These are phyloP conservation scores for Orthosia gracilis DNA, from an alignment of 2,888 invertebrate genomes.

Conservation along the genomic window DNA sequence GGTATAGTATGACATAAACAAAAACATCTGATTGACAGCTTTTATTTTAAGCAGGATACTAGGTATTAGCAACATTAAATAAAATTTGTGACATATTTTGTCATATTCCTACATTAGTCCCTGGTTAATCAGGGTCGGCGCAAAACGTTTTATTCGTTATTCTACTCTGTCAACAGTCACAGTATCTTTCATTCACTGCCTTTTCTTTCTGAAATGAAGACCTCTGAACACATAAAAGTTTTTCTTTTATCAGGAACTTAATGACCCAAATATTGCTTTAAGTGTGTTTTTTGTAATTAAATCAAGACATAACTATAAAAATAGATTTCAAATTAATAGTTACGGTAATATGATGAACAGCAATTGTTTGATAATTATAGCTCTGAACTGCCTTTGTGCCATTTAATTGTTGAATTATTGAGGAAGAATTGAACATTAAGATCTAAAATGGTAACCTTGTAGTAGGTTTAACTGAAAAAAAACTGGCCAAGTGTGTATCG, in stretches of 20 bases:
- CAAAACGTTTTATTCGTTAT: no score
- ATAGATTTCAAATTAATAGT: slow-evolving; percentile 39
- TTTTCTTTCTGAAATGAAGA: no score
- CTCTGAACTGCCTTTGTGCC: not conserved
- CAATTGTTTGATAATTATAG: slow-evolving; percentile 56
- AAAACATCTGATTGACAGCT: no score
- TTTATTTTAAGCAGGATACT: no score
- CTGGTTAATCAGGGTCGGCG: no score
- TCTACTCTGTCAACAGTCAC: no score
- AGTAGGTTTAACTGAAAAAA: slow-evolving; percentile 20
- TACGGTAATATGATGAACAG: slow-evolving; percentile 21
- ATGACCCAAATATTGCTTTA: no score
- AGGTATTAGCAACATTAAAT: no score
- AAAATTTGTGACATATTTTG: no score
- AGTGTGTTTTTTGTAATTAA: slow-evolving; percentile 47
- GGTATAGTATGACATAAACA: no score
- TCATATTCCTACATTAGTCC: no score
- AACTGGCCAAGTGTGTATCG: not conserved
- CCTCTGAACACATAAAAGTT: not conserved
- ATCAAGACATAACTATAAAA: slow-evolving; percentile 5
- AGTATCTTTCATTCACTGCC: no score
- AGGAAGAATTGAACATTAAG: slow-evolving; percentile 39
- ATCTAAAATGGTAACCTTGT: slow-evolving; percentile 14
- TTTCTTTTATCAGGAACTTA: not conserved
- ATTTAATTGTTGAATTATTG: slow-evolving; percentile 29